These are phyloP conservation scores for Amphiura filiformis DNA, from an alignment of 35 echinoderm and acorn worm species.

Conservation along the genomic window DNA sequence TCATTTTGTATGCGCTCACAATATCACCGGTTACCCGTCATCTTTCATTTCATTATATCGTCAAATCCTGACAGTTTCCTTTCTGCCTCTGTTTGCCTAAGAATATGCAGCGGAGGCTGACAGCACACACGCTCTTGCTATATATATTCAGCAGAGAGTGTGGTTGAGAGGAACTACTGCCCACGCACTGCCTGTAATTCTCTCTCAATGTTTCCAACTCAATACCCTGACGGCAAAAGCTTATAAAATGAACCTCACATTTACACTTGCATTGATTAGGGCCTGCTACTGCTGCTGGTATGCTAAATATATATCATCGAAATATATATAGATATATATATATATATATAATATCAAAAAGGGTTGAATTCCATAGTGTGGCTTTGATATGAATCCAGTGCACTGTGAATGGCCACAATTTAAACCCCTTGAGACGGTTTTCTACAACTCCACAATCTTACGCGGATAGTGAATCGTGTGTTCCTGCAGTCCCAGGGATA, in stretches of 20 bases:
- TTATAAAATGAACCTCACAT: not conserved
- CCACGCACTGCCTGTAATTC: not conserved
- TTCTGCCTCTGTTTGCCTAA: not conserved
- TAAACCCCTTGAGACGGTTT: not conserved
- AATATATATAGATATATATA: not conserved
- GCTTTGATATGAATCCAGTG: not conserved
- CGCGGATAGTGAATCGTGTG: not conserved
- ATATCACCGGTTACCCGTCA: not conserved
- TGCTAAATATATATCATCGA: not conserved
- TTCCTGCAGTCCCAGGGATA: not conserved
- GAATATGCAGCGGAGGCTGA: not conserved
- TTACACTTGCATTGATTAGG: not conserved
- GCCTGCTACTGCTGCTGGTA: not conserved
- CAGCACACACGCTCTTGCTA: not conserved
- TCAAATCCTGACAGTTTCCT: not conserved
- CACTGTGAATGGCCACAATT: not conserved
- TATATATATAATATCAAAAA: not conserved
- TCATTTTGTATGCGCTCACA: too few relatives aligned
- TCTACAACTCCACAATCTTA: too few relatives aligned
- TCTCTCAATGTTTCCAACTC: slow-evolving; percentile 1
- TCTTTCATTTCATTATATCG: not conserved
- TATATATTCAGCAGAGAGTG: not conserved
- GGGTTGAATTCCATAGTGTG: not conserved
- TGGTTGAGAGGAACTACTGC: not conserved
- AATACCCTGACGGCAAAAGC: not conserved